phyloP scores from a whole-genome alignment of 2,113 vertebrate species.

The Caranx ignobilis region DNA sequence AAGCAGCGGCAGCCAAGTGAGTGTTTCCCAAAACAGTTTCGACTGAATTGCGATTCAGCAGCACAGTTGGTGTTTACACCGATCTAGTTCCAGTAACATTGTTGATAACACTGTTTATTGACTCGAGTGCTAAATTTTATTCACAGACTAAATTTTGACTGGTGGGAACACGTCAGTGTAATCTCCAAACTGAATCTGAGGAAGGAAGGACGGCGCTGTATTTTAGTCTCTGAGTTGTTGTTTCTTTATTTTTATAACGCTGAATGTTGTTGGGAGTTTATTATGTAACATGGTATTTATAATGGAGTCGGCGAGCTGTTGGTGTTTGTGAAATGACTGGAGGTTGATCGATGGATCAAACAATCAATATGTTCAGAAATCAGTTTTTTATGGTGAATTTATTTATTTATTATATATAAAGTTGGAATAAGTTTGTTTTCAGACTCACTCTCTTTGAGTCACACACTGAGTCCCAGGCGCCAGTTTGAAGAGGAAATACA shows the following conservation, averaged over 20 bases:
- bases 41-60: slow-evolving; percentile 51
- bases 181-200: background rate
- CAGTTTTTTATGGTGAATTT: too few species aligned
- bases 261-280: background rate
- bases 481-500: too few species aligned
- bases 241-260: background rate
- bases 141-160: slow-evolving; percentile 19
- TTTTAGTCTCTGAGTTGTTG: background rate
- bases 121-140: slow-evolving; percentile 21
- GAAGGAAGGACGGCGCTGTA: background rate
- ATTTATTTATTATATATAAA: too few species aligned
- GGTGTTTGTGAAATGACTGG: too few species aligned
- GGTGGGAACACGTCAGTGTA: background rate
- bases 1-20: slow-evolving; percentile 47
- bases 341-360: too few species aligned
- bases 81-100: slow-evolving; percentile 39
- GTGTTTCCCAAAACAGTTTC: slow-evolving; percentile 68
- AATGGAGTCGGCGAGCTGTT: too few species aligned
- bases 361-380: too few species aligned
- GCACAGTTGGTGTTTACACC: slow-evolving; percentile 68
- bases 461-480: too few species aligned
- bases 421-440: too few species aligned
- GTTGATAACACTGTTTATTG: slow-evolving; percentile 54
- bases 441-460: too few species aligned
- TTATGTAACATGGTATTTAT: background rate